Evolutionary conservation across 2,113 vertebrate species (phyloP).

Genomic region (Podilymbus podiceps): DNA sequence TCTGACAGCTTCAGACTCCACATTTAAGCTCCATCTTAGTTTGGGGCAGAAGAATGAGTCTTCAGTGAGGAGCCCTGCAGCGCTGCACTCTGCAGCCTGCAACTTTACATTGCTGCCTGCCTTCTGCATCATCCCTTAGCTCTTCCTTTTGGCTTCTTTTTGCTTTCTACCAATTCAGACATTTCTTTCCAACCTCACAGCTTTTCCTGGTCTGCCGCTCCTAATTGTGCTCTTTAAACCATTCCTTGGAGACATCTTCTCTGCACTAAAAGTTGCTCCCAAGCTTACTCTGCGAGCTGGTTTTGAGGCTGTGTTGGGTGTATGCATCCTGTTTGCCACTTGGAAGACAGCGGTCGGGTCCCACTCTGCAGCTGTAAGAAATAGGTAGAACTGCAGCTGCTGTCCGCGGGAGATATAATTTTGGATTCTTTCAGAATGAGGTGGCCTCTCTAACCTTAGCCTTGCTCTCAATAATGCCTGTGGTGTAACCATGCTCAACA

Average conservation of each 20-base stretch:
- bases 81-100: not conserved
- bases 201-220: not conserved
- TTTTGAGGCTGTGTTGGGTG: not conserved
- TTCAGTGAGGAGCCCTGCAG: not conserved
- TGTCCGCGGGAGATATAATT: not conserved
- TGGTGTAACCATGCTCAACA: not conserved
- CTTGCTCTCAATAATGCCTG: not conserved
- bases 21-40: not conserved
- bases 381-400: not conserved
- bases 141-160: not conserved
- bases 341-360: not conserved
- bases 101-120: not conserved
- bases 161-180: not conserved
- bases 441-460: constrained; percentile 4
- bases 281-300: fast-evolving
- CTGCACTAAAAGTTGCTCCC: not conserved
- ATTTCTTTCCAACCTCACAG: not conserved
- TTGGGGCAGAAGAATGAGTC: not conserved
- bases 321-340: not conserved
- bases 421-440: constrained; percentile 13
- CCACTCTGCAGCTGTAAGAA: not conserved
- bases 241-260: not conserved
- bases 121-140: not conserved
- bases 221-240: not conserved
- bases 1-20: not conserved